These are phyloP conservation scores for Cataglyphis rosenhaueri DNA, from an alignment of 2,888 invertebrate species.

Conservation along the genomic window DNA sequence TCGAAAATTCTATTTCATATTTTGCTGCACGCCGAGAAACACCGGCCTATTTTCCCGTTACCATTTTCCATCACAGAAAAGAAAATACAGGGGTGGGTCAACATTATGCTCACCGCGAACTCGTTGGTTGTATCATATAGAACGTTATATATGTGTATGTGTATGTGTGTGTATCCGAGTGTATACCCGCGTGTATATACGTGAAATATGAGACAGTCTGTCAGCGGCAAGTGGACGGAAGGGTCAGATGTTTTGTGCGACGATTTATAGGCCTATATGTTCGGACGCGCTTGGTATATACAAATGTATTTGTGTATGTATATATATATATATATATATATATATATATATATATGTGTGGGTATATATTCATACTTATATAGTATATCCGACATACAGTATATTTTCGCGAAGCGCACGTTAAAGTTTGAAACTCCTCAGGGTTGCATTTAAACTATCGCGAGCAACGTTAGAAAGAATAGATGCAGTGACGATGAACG, in stretches of 20 bases:
- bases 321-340: neutral
- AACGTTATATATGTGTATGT: neutral
- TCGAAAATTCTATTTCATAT: neutral
- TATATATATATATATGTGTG: neutral
- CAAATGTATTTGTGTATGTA: neutral
- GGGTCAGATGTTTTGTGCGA: slow-evolving; percentile 40
- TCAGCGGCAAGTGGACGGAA: slow-evolving; percentile 28
- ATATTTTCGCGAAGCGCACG: slow-evolving; percentile 3
- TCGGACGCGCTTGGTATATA: neutral
- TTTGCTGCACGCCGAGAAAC: neutral
- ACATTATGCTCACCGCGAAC: slow-evolving; percentile 25
- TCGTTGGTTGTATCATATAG: neutral
- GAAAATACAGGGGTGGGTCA: slow-evolving; percentile 8
- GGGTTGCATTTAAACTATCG: slow-evolving; percentile 5
- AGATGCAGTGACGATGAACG: neutral
- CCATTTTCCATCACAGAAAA: slow-evolving; percentile 1
- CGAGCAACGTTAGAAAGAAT: neutral
- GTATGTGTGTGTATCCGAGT: neutral
- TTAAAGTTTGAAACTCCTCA: neutral
- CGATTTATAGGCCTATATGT: slow-evolving; percentile 38
- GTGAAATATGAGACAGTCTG: slow-evolving; percentile 32
- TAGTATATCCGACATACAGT: neutral
- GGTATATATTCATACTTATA: neutral
- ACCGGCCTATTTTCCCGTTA: neutral
- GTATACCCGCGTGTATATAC: neutral